Conservation (phyloP, 2,888 invertebrate species). For the Temnothorax unifasciatus region DNA sequence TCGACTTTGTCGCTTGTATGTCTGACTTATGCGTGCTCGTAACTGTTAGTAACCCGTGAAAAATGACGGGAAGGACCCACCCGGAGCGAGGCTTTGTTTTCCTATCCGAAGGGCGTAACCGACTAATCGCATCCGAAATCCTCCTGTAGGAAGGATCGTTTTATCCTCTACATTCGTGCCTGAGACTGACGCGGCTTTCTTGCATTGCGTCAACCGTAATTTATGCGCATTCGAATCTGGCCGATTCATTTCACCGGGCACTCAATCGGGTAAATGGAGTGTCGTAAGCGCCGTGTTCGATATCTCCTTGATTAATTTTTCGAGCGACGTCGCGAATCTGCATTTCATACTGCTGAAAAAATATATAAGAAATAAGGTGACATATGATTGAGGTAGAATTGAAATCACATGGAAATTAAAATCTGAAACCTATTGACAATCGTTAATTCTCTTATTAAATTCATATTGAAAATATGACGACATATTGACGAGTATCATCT, state of each 20-base stretch:
- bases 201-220: constrained; percentile 31
- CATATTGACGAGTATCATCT: background rate
- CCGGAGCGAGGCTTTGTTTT: constrained; percentile 31
- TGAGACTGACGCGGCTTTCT: constrained; percentile 7
- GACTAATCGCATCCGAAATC: background rate
- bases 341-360: background rate
- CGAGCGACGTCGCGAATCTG: background rate
- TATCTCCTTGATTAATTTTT: constrained; percentile 8
- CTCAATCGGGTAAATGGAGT: constrained; percentile 32
- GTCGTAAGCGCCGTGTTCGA: background rate
- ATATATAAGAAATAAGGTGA: background rate
- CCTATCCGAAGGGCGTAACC: constrained; percentile 35
- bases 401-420: background rate
- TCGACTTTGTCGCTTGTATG: background rate
- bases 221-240: constrained; percentile 13
- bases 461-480: background rate
- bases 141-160: background rate
- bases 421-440: background rate
- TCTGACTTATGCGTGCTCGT: background rate
- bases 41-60: background rate
- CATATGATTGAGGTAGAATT: background rate
- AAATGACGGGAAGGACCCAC: background rate
- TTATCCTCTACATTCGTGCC: background rate
- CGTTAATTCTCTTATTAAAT: background rate
- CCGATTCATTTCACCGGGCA: background rate